Evolutionary conservation across 2,888 invertebrate species (phyloP), one percentile per base, ranked within the genome.

Genomic region (Andrena minutula): DNA sequence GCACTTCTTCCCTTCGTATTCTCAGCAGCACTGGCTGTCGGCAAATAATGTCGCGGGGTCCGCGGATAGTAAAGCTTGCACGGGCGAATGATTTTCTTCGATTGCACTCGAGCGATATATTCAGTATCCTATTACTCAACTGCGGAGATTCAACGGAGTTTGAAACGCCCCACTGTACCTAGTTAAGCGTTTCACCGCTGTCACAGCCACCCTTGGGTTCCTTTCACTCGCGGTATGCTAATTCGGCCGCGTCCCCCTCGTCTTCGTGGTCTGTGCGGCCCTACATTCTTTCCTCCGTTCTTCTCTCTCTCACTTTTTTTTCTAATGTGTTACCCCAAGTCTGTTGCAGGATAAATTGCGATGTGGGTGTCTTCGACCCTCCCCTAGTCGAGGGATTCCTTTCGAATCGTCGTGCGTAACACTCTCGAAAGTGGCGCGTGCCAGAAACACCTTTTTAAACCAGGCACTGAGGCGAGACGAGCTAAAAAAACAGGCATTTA

Each of bases 331-430:
- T 80, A 81, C 53, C 83, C 81, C 78, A 84, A 88, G 82, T 89
- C 82, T 87, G 82, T 87, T 89, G 66, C 86, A 89, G 88, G 84
- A 83, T 84, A 77, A 82, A 79, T 84, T 76, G 79, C 69, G 83
- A 83, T 47, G 78, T 64, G 83, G 72, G 74, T 84, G 84, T 84
- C 84, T 65, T 65, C 83, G 84, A 84, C 84, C 80, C 80, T 74
- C 74, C 41, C 84, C 56, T 80, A 80, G 80, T 78, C 81, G 79
- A 66, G 79, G 83, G 73, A 75, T 73, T 84, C 83, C 73, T 83
- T 84, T 83, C 79, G 83, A 84, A 83, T 83, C 69, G 83, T 26
- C 83, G 66, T 76, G 84, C 84, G 84, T 88, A 80, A 78, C 80
- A 71, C 63, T 68, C 63, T 65, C 65, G 65, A 75, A 79, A 64